These are phyloP conservation scores for Aptenodytes patagonicus DNA, from an alignment of 2,113 vertebrate genomes.

Conservation along the genomic window DNA sequence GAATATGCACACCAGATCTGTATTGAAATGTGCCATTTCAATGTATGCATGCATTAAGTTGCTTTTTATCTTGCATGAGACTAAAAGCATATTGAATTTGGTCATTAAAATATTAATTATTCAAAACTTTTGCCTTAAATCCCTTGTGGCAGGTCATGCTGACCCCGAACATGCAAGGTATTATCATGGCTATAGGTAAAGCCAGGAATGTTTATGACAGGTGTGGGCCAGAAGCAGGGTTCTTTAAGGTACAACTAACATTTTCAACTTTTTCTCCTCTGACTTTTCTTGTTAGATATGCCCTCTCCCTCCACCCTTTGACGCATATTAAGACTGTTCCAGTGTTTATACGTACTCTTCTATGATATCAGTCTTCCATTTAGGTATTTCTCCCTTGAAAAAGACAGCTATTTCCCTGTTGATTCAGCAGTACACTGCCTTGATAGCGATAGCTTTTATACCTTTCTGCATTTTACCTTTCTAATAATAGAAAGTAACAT, in stretches of 20 bases:
- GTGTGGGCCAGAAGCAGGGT: slow-evolving; percentile 96
- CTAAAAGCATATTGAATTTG: slow-evolving; percentile 34
- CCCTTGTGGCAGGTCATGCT: slow-evolving; percentile 95
- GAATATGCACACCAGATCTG: not conserved
- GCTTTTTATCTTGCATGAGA: slow-evolving; percentile 69
- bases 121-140: slow-evolving; percentile 76
- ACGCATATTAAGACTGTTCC: not conserved
- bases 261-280: slow-evolving; percentile 61
- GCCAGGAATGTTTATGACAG: slow-evolving; percentile 95
- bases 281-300: not conserved
- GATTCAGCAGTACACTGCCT: not conserved
- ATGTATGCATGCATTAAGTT: slow-evolving; percentile 54
- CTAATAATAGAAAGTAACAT: not conserved
- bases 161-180: slow-evolving; percentile 99
- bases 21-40: slow-evolving; percentile 15
- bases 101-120: slow-evolving; percentile 66
- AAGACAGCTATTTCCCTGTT: not conserved
- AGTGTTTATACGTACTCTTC: not conserved
- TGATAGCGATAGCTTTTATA: not conserved
- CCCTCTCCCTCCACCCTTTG: not conserved
- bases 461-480: not conserved
- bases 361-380: not conserved
- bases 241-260: slow-evolving; percentile 94
- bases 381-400: not conserved
- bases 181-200: slow-evolving; percentile 99